Evolutionary conservation across 2,888 invertebrate species (phyloP).

Genomic region (Anagyrus pseudococci): DNA sequence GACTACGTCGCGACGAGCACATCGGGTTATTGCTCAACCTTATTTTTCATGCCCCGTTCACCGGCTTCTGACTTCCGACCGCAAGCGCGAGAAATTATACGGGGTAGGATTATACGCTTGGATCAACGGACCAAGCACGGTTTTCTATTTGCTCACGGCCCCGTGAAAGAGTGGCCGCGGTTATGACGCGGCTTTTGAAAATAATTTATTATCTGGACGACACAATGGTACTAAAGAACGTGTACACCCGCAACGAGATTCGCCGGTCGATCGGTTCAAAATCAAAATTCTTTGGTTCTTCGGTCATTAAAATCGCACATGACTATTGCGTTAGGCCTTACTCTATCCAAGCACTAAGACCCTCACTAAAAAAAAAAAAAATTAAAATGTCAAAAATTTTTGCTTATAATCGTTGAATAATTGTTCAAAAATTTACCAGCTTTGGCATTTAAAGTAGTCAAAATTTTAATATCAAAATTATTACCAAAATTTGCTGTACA

Average conservation of each 20-base stretch:
- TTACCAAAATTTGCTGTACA: conserved; percentile 34
- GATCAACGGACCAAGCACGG: no score
- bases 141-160: no score
- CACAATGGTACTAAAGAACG: neutral
- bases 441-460: conserved; percentile 22
- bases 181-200: conserved; percentile 1
- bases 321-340: conserved; percentile 50
- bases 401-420: conserved; percentile 19
- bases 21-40: neutral
- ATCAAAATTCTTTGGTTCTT: conserved; percentile 21
- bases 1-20: neutral
- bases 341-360: conserved; percentile 60
- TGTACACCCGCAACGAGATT: conserved; percentile 36
- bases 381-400: conserved; percentile 45
- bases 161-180: conserved; percentile 24
- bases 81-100: conserved; percentile 11
- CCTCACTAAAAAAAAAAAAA: conserved; percentile 33
- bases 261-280: conserved; percentile 32
- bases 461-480: conserved; percentile 34
- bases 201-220: neutral
- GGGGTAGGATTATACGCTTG: conserved; percentile 18
- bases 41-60: conserved; percentile 27
- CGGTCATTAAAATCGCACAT: conserved; percentile 2
- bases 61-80: conserved; percentile 21
- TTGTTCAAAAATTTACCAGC: conserved; percentile 2